Evolutionary conservation across 2,113 vertebrate species (phyloP).

Genomic region (Antennarius striatus): DNA sequence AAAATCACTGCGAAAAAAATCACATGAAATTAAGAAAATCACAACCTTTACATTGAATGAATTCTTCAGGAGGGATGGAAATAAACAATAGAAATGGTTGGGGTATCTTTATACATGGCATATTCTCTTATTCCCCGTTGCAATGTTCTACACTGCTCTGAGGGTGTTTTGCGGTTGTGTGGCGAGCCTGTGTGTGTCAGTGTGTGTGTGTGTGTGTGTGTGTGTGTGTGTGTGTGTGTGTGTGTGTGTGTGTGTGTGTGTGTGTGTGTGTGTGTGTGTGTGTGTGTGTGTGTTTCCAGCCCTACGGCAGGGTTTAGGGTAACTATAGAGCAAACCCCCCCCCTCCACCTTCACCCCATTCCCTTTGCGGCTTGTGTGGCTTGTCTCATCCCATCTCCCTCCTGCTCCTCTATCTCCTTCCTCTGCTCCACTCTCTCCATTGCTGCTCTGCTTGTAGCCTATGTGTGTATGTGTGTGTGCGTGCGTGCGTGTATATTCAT

Average conservation of each 20-base stretch:
- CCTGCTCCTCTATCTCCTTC: constrained; percentile 60
- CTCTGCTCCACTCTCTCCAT: constrained; percentile 20
- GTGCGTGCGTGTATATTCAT: neutral
- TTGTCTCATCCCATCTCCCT: constrained; percentile 75
- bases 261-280: constrained; percentile 40
- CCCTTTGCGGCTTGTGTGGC: constrained; percentile 74
- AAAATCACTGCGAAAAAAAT: constrained; percentile 3
- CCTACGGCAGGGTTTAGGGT: constrained; percentile 74
- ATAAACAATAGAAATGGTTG: constrained; percentile 19
- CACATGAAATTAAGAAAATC: neutral
- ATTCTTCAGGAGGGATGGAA: constrained; percentile 2
- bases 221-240: constrained; percentile 39
- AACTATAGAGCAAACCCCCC: constrained; percentile 50
- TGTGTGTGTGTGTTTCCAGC: constrained; percentile 50
- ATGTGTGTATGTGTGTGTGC: constrained; percentile 28
- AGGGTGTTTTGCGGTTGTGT: constrained; percentile 55
- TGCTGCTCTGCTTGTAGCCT: constrained; percentile 38
- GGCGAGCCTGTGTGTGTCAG: constrained; percentile 31
- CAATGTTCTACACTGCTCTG: constrained; percentile 45
- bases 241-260: constrained; percentile 17
- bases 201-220: constrained; percentile 36
- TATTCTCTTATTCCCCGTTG: constrained; percentile 26
- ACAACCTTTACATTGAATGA: constrained; percentile 14
- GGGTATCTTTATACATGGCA: constrained; percentile 8
- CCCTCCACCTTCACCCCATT: constrained; percentile 49